Base-by-base conservation (phyloP, 2,797 vertebrate species). In the Tangara arthus region DNA sequence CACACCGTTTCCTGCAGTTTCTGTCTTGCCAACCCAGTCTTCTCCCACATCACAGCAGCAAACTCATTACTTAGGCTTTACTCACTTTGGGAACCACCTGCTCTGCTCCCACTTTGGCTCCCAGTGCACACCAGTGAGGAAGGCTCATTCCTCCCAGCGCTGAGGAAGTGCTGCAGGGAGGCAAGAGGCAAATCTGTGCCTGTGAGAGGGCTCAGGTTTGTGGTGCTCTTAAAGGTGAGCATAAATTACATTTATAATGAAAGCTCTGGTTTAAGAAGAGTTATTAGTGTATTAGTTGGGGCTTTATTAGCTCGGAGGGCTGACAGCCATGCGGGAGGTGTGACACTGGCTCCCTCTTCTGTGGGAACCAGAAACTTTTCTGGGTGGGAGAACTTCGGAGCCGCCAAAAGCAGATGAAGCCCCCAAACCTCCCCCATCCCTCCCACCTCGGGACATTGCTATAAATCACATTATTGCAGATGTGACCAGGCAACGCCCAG, bases 271-370 rank as follows among this genome's bases (percentile, higher is more conserved):
- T 96, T 97, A 91, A 77, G 91, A 59, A 75, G 90, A 59, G 90
- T 86, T 89, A 90, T 93, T 94, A 73, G 78, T 50, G 87, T 6
- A 28, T 90, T 90, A 91, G 90, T 50, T 73, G 5, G 28, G 47
- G 72, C 87, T 96, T 95, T 95, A 94, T 87, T 64, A 84, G 88
- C 90, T 39, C 8, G 0, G 86, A 59, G 68, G 64, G 4, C 46
- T 47, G 2, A 0, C 55, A 82, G 91, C 82, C 39, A 1, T 21
- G 85, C 52, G 91, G 94, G 95, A 91, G 89, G 91, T 90, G 94
- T 92, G 95, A 79, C 95, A 55, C 92, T 95, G 90, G 96, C 97
- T 97, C 97, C 97, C 93, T 96, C 96, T 97, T 96, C 97, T 92
- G 97, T 95, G 94, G 61, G 94, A 97, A 96, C 68, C 56, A 34